Conservation (phyloP, 1,140 invertebrate species). For the Pantala flavescens region DNA sequence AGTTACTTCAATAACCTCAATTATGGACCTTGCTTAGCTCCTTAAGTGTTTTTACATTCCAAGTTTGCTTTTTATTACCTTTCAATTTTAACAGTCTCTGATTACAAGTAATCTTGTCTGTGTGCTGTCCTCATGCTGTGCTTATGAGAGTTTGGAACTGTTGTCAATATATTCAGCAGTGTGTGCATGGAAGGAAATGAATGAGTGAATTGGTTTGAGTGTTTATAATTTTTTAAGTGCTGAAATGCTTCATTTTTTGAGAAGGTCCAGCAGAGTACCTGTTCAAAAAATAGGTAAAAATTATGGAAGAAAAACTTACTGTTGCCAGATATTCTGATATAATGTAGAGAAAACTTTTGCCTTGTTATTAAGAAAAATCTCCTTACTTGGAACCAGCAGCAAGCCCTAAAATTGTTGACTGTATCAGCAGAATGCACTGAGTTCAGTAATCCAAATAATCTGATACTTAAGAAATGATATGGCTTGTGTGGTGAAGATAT, state of each 20-base stretch:
- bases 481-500: background rate
- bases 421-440: background rate
- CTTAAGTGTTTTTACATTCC: slow-evolving; percentile 16
- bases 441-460: background rate
- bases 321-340: slow-evolving; percentile 6
- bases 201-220: background rate
- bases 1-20: background rate
- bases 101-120: background rate
- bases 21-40: background rate
- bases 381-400: background rate
- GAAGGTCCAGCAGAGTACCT: slow-evolving; percentile 12
- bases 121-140: slow-evolving; percentile 12
- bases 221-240: background rate
- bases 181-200: background rate
- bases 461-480: background rate
- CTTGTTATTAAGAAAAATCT: background rate
- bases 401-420: background rate
- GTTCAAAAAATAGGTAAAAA: slow-evolving; percentile 9
- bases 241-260: slow-evolving; percentile 17
- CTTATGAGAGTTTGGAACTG: slow-evolving; percentile 12
- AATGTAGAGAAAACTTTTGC: background rate
- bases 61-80: slow-evolving; percentile 7
- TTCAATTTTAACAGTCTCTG: background rate
- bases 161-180: background rate
- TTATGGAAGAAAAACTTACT: background rate